Conservation (phyloP, 2,888 invertebrate genomes). For the Epirrhoe tristata region DNA sequence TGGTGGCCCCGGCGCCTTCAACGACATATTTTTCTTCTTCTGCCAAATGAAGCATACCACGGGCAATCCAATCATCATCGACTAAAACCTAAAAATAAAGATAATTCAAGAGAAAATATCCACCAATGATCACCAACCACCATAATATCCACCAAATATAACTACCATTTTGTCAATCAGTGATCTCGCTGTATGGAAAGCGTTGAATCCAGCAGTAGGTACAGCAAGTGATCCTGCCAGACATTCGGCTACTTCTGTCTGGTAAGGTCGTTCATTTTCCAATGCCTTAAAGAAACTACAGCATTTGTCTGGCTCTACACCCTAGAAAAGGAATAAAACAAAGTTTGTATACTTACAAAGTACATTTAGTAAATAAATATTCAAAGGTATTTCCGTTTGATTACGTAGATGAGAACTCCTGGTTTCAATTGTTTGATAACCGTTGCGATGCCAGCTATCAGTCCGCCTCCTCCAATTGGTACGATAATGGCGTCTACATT, state of each 20-base stretch:
- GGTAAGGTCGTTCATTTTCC: constrained; percentile 57
- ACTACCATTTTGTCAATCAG: constrained; percentile 64
- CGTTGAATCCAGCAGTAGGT: constrained; percentile 60
- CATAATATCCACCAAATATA: no score
- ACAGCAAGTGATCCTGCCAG: constrained; percentile 56
- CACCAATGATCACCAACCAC: no score
- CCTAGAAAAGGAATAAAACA: constrained; percentile 50
- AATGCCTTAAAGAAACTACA: constrained; percentile 64
- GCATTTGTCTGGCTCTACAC: constrained; percentile 58
- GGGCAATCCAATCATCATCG: constrained; percentile 90
- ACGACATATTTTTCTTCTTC: constrained; percentile 93
- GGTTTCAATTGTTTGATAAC: constrained; percentile 93
- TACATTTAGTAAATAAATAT: not conserved
- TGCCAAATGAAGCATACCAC: constrained; percentile 89
- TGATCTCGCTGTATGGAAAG: constrained; percentile 62
- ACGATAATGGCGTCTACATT: constrained; percentile 93
- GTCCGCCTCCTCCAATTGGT: constrained; percentile 95
- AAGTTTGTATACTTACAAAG: not conserved
- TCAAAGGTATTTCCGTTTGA: constrained; percentile 46
- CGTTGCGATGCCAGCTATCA: constrained; percentile 94
- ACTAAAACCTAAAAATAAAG: constrained; percentile 85
- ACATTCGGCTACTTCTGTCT: constrained; percentile 43
- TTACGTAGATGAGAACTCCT: constrained; percentile 91
- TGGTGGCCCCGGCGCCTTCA: constrained; percentile 94
- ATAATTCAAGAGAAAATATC: no score